Evolutionary conservation across 2,888 invertebrate species (phyloP), one percentile per base, ranked within the genome.

Genomic region (Brassicogethes aeneus): DNA sequence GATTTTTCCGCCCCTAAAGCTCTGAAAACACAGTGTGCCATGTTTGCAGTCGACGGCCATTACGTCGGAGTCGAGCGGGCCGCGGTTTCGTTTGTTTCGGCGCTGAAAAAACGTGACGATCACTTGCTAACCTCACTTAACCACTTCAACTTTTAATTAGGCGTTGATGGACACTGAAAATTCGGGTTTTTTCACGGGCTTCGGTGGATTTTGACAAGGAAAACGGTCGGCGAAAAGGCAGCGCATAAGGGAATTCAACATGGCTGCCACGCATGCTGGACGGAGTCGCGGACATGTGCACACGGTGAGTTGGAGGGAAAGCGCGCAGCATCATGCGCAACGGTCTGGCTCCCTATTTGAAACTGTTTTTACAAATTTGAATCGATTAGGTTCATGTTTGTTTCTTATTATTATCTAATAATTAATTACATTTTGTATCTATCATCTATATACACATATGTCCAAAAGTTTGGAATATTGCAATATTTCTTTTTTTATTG

Each of bases 161-260:
- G 34, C 16, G 45, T 42, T 35, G 34, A 35, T 40, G 43, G 43
- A 45, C 49, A 52, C 49, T 44, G 32, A 37, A 47, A 42, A 41
- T 43, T 41, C 40, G 31, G 32, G 32, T 40, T 39, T 32, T 46
- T 16, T 16, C 34, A 35, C 17, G 33, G 13, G 43, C 40, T 38
- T 40, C 17, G 41, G 33, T 16, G 34, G 34, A 23, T 42, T 43
- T 42, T 45, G 40, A 41, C 37, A 41, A 10, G 34, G 43, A 46
- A 50, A 47, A 43, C 41, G 42, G 34, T 46, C 32, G 35, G 30
- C 14, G 32, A 34, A 48, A 45, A 53, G 59, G 53, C 51, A 45
- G 61, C 61, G 62, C 64, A 51, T 55, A 62, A 61, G 61, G 48
- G 47, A 51, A 60, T 60, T 59, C 64, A 67, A 64, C 56, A 67